Conservation (phyloP, 2,113 vertebrate genomes). For the Daubentonia madagascariensis region DNA sequence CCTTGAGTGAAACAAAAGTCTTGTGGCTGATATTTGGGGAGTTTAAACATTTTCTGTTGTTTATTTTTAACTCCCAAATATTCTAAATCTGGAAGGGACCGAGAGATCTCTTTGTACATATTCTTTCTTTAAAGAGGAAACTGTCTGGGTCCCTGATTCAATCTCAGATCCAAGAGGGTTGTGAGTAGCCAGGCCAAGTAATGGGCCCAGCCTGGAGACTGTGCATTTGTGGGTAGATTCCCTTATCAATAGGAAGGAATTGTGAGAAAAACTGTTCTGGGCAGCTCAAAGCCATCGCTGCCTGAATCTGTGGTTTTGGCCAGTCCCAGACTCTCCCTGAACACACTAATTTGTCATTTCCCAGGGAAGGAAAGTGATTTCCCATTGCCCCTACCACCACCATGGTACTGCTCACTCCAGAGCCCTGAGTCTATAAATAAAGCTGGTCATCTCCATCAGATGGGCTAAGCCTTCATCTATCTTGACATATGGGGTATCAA, state of each 20-base stretch:
- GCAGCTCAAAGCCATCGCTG: not conserved
- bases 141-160: not conserved
- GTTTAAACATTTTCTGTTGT: not conserved
- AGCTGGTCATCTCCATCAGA: not conserved
- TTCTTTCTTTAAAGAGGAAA: not conserved
- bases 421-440: slow-evolving; percentile 27
- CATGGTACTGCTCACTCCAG: not conserved
- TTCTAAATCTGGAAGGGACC: not conserved
- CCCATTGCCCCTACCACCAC: no score
- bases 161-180: not conserved
- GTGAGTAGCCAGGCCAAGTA: not conserved
- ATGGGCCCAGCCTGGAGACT: not conserved
- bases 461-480: not conserved
- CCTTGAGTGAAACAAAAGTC: not conserved
- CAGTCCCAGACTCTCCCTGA: not conserved
- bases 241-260: not conserved
- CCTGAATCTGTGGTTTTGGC: not conserved
- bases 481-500: not conserved
- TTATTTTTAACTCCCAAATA: not conserved
- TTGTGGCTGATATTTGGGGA: not conserved
- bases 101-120: not conserved
- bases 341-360: not conserved
- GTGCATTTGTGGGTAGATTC: fast-evolving
- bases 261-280: not conserved
- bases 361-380: not conserved